A percentile compares a stretch with the other conserved stretches of the same genome.
These are phyloP conservation scores for Tanytarsus gracilentus DNA, from an alignment of 2,888 invertebrate species.

Conservation along the genomic window DNA sequence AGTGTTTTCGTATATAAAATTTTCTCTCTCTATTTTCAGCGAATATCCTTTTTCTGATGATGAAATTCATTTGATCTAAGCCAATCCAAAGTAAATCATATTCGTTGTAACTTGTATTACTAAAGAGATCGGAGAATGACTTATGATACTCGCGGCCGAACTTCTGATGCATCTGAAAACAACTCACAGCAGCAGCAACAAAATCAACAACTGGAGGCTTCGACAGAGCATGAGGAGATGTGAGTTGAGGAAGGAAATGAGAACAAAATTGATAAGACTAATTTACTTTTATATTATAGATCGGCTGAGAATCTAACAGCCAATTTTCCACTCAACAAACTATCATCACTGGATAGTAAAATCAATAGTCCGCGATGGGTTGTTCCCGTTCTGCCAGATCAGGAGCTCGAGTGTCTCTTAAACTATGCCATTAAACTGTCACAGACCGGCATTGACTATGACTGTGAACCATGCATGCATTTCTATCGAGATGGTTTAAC, in stretches of 20 bases:
- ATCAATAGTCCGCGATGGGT: constrained; percentile 95
- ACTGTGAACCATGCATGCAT: constrained; percentile 82
- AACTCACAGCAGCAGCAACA: constrained; percentile 6
- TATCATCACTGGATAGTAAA: constrained; percentile 87
- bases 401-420: constrained; percentile 85
- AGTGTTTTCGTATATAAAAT: no score
- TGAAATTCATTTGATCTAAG: neutral
- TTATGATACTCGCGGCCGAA: constrained; percentile 7
- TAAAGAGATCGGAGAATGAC: no score
- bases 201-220: no score
- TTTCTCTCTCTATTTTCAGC: no score
- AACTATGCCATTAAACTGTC: constrained; percentile 83
- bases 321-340: constrained; percentile 74
- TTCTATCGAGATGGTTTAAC: constrained; percentile 93
- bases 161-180: constrained; percentile 1
- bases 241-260: neutral
- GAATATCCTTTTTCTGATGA: neutral
- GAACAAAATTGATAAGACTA: no score
- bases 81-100: neutral
- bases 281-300: no score
- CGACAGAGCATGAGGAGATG: constrained; percentile 14
- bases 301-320: constrained; percentile 41
- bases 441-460: constrained; percentile 75
- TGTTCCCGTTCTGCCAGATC: constrained; percentile 92
- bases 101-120: no score